Evolutionary conservation across 2,797 vertebrate species (phyloP).

Genomic region (Rhinogobio ventralis): DNA sequence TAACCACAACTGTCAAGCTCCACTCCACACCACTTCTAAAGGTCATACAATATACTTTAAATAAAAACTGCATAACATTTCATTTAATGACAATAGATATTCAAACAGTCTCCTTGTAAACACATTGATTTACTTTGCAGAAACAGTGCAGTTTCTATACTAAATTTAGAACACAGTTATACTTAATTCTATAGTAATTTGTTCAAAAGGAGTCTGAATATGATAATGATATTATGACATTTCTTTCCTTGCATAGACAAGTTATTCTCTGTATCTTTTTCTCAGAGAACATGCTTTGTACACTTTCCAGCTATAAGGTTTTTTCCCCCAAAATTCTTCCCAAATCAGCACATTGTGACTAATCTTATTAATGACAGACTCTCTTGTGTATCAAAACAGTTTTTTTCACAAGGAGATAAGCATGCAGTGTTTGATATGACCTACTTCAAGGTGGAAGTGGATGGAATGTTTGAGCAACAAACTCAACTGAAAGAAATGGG

Average conservation of each 20-base stretch:
- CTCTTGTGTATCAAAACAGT: not conserved
- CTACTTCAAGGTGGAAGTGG: constrained; percentile 25
- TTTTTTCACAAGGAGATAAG: constrained; percentile 7
- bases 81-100: not conserved
- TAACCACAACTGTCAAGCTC: too few species aligned
- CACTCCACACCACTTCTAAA: not conserved
- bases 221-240: not conserved
- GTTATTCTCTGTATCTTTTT: not conserved
- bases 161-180: not conserved
- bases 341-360: not conserved
- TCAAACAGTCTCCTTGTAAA: not conserved
- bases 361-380: constrained; percentile 3
- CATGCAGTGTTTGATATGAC: constrained; percentile 35
- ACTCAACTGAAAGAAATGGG: constrained; percentile 22
- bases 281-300: not conserved
- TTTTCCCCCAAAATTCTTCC: not conserved
- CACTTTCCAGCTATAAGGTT: not conserved
- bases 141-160: not conserved
- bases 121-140: not conserved
- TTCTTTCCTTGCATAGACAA: not conserved
- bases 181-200: not conserved
- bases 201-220: not conserved
- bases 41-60: not conserved
- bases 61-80: not conserved
- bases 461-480: constrained; percentile 38